Evolutionary conservation across 2,113 vertebrate species (phyloP).

Genomic region (Ceratotherium simum): DNA sequence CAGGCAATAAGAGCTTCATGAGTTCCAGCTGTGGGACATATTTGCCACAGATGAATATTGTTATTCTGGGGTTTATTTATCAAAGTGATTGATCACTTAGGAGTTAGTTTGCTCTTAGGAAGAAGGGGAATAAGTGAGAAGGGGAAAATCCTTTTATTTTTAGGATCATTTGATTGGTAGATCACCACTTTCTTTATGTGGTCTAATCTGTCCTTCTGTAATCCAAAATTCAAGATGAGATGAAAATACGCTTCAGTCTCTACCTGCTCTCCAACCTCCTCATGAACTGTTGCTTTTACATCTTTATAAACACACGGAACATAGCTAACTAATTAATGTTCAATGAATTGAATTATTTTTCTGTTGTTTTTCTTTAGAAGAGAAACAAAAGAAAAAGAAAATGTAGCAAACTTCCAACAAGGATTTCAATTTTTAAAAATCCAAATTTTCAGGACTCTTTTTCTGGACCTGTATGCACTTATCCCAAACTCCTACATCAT

Average conservation of each 20-base stretch:
- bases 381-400: background rate
- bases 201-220: background rate
- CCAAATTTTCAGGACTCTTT: background rate
- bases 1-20: background rate
- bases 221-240: background rate
- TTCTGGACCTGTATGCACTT: background rate
- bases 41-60: slow-evolving; percentile 26
- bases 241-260: slow-evolving; percentile 7
- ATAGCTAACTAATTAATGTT: background rate
- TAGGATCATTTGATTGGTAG: background rate
- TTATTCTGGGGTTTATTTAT: slow-evolving; percentile 48
- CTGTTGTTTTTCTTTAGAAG: slow-evolving; percentile 44
- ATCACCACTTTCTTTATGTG: background rate
- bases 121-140: background rate
- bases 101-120: background rate
- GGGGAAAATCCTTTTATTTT: background rate
- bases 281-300: background rate
- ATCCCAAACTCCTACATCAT: background rate
- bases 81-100: background rate
- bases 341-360: background rate
- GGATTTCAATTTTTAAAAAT: slow-evolving; percentile 25
- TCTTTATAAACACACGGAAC: background rate
- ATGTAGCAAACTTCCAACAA: background rate
- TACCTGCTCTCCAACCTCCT: background rate
- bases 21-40: background rate